Evolutionary conservation across 2,113 vertebrate genomes (phyloP).

Genomic region (Laterallus jamaicensis): DNA sequence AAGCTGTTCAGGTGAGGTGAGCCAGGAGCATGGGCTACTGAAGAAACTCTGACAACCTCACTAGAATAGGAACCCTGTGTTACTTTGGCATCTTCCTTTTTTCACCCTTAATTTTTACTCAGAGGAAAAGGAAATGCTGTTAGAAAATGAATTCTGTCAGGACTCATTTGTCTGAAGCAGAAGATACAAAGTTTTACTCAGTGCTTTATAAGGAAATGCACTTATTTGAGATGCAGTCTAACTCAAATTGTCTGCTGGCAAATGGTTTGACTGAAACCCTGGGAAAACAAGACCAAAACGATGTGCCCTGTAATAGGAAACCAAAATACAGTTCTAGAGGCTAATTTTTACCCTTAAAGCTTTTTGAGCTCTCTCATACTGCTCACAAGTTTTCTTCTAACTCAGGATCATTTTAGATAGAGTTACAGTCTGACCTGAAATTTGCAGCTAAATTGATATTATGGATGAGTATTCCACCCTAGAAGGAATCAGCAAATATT

Average conservation of each 20-base stretch:
- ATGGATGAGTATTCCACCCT: neutral
- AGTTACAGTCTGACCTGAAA: neutral
- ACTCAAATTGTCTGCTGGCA: slow-evolving; percentile 26
- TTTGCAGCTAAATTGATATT: neutral
- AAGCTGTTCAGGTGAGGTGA: rapidly evolving
- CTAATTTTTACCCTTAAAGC: slow-evolving; percentile 12
- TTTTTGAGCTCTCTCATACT: neutral
- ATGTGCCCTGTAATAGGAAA: neutral
- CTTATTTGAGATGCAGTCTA: neutral
- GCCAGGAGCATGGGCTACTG: neutral
- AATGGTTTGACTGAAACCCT: neutral
- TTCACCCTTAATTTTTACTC: neutral
- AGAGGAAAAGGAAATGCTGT: neutral
- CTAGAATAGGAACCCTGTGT: neutral
- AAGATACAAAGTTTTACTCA: neutral
- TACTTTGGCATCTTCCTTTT: neutral
- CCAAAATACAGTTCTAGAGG: slow-evolving; percentile 16
- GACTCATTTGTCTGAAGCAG: neutral
- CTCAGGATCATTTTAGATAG: neutral
- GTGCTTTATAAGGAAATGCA: slow-evolving; percentile 18
- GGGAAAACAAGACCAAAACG: slow-evolving; percentile 34
- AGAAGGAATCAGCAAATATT: neutral
- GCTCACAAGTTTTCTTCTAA: neutral
- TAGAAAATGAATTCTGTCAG: neutral
- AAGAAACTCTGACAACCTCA: neutral